phyloP scores from a whole-genome alignment of 2,797 vertebrate genomes.

The Columba guinea region DNA sequence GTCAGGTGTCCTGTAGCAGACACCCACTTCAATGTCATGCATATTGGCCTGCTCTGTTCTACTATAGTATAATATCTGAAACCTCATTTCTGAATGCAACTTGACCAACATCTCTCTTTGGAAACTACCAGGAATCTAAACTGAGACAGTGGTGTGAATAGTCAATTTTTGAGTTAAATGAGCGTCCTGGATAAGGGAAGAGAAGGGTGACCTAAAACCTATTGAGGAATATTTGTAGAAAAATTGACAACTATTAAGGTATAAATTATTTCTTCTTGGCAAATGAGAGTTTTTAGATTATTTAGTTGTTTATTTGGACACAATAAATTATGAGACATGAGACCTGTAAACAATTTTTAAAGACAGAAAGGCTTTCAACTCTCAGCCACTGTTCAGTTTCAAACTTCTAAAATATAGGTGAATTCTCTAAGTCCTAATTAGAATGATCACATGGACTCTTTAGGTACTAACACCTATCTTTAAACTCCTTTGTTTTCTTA shows the following conservation, averaged over 20 bases:
- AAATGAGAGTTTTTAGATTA: background rate
- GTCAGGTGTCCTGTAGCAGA: background rate
- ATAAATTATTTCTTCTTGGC: background rate
- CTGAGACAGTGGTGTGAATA: background rate
- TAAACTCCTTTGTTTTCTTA: background rate
- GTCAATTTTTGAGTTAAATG: background rate
- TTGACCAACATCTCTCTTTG: background rate
- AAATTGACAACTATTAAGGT: background rate
- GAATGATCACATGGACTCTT: background rate
- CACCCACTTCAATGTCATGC: background rate
- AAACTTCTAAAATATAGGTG: background rate
- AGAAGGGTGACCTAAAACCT: background rate
- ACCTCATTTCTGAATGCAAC: background rate
- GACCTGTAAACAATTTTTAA: background rate
- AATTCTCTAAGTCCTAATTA: background rate
- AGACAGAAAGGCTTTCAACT: background rate
- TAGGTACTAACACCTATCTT: background rate
- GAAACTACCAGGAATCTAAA: background rate
- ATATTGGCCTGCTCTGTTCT: background rate
- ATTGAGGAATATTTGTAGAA: background rate
- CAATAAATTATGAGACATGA: background rate
- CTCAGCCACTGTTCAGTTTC: background rate
- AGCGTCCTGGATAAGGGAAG: background rate
- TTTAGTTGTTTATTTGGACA: background rate
- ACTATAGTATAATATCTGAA: background rate